Evolutionary conservation across 2,113 vertebrate genomes (phyloP), one percentile per base, ranked within the genome.

Genomic region (Mus pahari): DNA sequence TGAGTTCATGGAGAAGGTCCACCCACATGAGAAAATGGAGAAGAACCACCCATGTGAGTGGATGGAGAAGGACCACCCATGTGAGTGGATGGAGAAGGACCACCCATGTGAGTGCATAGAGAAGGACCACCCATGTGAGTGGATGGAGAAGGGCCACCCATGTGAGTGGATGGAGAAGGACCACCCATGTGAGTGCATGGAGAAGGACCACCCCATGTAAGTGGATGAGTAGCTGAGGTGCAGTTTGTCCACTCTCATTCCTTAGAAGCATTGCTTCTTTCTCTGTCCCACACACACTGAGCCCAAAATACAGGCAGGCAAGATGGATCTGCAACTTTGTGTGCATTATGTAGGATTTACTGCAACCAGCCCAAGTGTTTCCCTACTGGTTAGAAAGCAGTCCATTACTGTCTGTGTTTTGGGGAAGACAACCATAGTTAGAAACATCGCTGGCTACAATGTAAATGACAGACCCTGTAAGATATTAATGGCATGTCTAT

Each of bases 291-390:
- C 42, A 83, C 26, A n/a, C 48, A 33, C 50, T 90, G 39, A 86
- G 39, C 74, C 79, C 1, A 45, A 55, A 70, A 58, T 62, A 77
- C 42, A 36, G 81, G n/a, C 0, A n/a, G 24, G 42, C 9, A 48
- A 71, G 74, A 64, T 11, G 5, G 91, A 83, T 42, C 48, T 64
- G 64, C 42, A n/a, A 78, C 93, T 98, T 96, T 97, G 28, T 66
- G 28, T 66, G 78, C 93, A 53, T 14, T 96, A 94, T 91, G 26
- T 60, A 89, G 79, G 83, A 96, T 84, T 92, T 96, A 62, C 70
- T 1, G 33, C 96, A 96, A 92, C 53, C 55, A 95, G 53, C 55
- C 82, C 95, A 79, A 86, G 45, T 86, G 87, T 62, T 42, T 16
- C 11, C 45, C 39, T 36, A 28, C 62, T 66, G 74, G 5, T n/a